A percentile compares a stretch with the other conserved stretches of the same genome.
These are phyloP conservation scores for Tinea trinotella DNA, from an alignment of 2,888 invertebrate genomes.

Conservation along the genomic window DNA sequence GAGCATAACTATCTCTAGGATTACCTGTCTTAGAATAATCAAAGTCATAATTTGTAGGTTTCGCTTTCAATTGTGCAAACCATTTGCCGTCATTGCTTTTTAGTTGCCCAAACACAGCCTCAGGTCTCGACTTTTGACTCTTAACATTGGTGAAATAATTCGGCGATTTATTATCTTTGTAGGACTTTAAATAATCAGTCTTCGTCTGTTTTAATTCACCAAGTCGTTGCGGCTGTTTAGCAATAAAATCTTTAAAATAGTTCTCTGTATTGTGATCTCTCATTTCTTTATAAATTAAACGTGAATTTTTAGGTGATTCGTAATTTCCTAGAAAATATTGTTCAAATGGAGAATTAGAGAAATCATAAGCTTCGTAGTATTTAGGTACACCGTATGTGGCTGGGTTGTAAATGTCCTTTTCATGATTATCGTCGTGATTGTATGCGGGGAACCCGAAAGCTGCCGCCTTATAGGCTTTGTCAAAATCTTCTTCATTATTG, in stretches of 20 bases:
- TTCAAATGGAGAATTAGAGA: conserved; percentile 45
- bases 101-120: conserved; percentile 22
- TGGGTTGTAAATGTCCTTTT: conserved; percentile 52
- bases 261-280: conserved; percentile 50
- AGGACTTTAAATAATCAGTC: conserved; percentile 50
- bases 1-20: conserved; percentile 44
- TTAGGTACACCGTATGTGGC: conserved; percentile 41
- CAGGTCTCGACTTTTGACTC: conserved; percentile 28
- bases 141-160: conserved; percentile 32
- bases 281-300: conserved; percentile 46
- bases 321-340: conserved; percentile 51
- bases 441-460: conserved; percentile 58
- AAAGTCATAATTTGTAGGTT: conserved; percentile 41
- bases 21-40: conserved; percentile 39
- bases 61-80: conserved; percentile 40
- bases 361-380: conserved; percentile 34
- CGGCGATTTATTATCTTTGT: conserved; percentile 45
- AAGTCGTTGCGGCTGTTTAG: conserved; percentile 48
- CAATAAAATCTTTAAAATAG: conserved; percentile 51
- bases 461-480: conserved; percentile 56
- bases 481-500: conserved; percentile 60
- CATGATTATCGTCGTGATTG: conserved; percentile 37
- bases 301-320: conserved; percentile 43
- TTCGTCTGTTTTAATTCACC: conserved; percentile 45
- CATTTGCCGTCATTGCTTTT: conserved; percentile 36